Base-by-base conservation (phyloP, 2,888 invertebrate genomes). In the Atrina japonica region DNA sequence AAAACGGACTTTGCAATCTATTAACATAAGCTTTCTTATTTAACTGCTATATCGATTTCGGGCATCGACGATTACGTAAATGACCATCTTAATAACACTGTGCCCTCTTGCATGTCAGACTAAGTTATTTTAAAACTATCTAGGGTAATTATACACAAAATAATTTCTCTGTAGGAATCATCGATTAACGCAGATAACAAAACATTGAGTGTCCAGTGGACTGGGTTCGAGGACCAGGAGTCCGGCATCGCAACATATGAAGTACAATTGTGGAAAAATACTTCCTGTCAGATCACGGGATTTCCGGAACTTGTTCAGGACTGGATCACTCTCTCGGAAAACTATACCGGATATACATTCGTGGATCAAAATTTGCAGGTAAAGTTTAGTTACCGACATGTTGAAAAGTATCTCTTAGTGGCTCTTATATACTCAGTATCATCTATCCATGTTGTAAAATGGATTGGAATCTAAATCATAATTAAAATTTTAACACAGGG, bases 171-270 rank as follows among this genome's bases (percentile, higher is more conserved):
- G 18, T 40, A 80, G 80, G 40, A 29, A 29, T 53, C 77, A 14
- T 70, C 75, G 3, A 77, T 76, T 29, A 66, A 73, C 0, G 35
- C 29, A 27, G 41, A 67, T 1, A 66, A 56, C 11, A 49, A 56
- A n/a, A 61, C 59, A 43, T 30, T 80, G 21, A 65, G 41, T 29
- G 73, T 76, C 0, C 9, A 41, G 30, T 80, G 77, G 80, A 30
- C 47, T 11, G 70, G 61, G 0, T 80, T 75, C 59, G 45, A 55
- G 3, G 80, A 80, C 59, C 52, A 25, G 1, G 76, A 77, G 25
- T 80, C 80, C 1, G 69, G 71, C 6, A 73, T 80, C 3, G 53
- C 55, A 7, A 47, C 59, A 1, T 76, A 68, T 35, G 61, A 67
- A 21, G 21, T 80, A 3, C 64, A 76, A 5, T 50, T 80, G 52